Percentiles rank a stretch among this genome's conserved stretches.
Conservation (phyloP, 2,113 vertebrate genomes). For the Oplegnathus fasciatus region DNA sequence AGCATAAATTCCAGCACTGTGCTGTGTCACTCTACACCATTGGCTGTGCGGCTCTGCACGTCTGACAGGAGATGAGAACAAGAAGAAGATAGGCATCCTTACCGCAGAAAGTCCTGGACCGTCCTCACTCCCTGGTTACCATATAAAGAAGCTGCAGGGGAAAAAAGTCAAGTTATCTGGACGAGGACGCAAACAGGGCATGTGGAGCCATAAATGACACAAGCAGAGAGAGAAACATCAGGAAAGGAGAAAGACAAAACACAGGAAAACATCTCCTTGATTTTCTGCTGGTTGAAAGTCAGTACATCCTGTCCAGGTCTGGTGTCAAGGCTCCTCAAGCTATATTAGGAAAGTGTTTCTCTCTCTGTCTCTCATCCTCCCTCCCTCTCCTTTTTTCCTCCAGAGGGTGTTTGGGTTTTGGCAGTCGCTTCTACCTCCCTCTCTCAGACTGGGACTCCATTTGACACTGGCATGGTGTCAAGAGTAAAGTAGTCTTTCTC, state of each 20-base stretch:
- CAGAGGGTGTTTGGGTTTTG: slow-evolving; percentile 51
- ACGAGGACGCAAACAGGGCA: background rate
- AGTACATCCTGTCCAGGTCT: slow-evolving; percentile 47
- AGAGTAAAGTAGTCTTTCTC: slow-evolving; percentile 35
- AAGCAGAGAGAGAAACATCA: background rate
- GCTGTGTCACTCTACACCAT: background rate
- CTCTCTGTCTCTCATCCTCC: slow-evolving; percentile 12
- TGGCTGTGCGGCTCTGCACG: background rate
- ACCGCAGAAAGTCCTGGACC: slow-evolving; percentile 84
- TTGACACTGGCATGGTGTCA: slow-evolving; percentile 70
- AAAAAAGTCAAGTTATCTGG: slow-evolving; percentile 46
- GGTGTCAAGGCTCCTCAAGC: slow-evolving; percentile 48
- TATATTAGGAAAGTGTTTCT: slow-evolving; percentile 75
- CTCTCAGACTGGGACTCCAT: slow-evolving; percentile 43
- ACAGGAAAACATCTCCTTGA: slow-evolving; percentile 6
- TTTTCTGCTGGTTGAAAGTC: slow-evolving; percentile 7
- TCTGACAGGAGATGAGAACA: background rate
- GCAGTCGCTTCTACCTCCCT: slow-evolving; percentile 41
- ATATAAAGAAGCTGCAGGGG: slow-evolving; percentile 78
- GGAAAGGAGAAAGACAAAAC: background rate
- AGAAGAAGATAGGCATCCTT: slow-evolving; percentile 59
- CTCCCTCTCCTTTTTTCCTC: background rate
- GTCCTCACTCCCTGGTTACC: slow-evolving; percentile 78
- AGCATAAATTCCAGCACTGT: background rate
- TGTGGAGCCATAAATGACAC: background rate